These are phyloP conservation scores for Diuraphis noxia DNA, from an alignment of 1,140 invertebrate species.

Conservation along the genomic window DNA sequence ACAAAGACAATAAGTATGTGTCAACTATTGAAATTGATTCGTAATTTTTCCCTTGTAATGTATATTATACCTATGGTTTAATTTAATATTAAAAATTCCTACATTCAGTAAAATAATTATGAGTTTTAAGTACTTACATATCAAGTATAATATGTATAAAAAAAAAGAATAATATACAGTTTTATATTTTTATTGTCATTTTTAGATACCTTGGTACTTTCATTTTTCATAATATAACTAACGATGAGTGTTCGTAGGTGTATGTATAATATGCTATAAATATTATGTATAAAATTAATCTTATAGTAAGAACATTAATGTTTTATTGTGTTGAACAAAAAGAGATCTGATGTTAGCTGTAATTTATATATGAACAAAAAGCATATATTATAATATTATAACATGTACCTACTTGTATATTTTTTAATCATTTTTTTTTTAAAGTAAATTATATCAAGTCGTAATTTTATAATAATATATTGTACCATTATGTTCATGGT, in stretches of 20 bases:
- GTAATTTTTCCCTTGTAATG: neutral
- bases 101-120: neutral
- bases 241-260: neutral
- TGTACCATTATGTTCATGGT: constrained; percentile 17
- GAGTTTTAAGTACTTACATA: neutral
- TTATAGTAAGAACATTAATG: neutral
- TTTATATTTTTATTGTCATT: constrained; percentile 19
- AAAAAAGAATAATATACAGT: neutral
- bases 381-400: constrained; percentile 1
- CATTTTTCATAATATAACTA: neutral
- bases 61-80: neutral
- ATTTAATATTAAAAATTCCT: neutral
- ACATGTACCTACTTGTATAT: neutral
- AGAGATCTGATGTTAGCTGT: neutral
- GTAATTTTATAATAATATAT: constrained; percentile 45
- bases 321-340: neutral
- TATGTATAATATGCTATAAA: neutral
- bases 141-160: neutral
- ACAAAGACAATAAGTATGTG: neutral
- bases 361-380: neutral
- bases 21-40: neutral
- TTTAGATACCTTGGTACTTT: neutral
- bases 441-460: neutral
- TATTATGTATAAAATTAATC: neutral
- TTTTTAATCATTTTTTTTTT: constrained; percentile 17